Evolutionary conservation across 2,113 vertebrate species (phyloP).

Genomic region (Forbesichthys agassizii): DNA sequence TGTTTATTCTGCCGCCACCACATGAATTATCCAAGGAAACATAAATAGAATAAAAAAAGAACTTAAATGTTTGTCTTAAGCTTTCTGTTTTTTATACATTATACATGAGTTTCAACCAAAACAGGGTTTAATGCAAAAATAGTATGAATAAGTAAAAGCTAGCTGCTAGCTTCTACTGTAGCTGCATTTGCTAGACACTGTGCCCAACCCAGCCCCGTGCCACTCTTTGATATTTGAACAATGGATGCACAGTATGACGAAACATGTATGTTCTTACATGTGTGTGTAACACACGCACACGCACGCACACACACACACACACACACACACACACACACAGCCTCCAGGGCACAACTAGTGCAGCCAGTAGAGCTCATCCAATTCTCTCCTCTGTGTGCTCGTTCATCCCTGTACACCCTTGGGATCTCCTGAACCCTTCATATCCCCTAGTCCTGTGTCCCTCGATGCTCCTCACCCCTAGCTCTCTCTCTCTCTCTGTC

Average conservation of each 20-base stretch:
- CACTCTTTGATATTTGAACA: no score
- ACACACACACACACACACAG: not conserved
- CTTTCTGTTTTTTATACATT: no score
- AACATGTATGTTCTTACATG: not conserved
- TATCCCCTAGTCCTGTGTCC: conserved; percentile 15
- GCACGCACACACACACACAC: not conserved
- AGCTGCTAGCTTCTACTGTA: no score
- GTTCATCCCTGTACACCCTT: conserved; percentile 34
- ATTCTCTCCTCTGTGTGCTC: conserved; percentile 19
- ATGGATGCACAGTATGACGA: no score
- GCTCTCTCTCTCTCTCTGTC: no score
- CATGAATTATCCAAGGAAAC: not conserved
- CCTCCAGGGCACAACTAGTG: conserved; percentile 24
- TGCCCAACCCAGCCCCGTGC: no score
- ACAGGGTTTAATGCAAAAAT: no score
- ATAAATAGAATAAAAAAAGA: no score
- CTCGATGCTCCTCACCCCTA: conserved; percentile 14
- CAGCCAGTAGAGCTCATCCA: conserved; percentile 42
- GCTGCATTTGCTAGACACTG: no score
- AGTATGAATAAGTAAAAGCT: no score
- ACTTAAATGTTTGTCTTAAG: no score
- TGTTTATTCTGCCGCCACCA: conserved; percentile 6
- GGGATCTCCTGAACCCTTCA: conserved; percentile 39
- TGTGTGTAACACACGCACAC: not conserved
- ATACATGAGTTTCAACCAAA: no score